Evolutionary conservation across 2,888 invertebrate genomes (phyloP).

Genomic region (Hedychridium roseum): DNA sequence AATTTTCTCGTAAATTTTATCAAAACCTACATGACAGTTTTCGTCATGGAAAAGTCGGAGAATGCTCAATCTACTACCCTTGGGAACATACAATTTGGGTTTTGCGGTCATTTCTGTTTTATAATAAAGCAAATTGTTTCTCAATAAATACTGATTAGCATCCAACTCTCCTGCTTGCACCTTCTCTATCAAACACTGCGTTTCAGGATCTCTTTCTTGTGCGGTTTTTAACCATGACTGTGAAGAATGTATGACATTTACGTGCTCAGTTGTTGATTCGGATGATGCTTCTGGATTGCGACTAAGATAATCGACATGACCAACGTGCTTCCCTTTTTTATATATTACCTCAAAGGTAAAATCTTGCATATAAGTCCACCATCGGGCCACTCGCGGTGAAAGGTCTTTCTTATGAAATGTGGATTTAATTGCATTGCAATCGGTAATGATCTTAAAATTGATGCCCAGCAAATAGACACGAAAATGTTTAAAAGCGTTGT

Average conservation of each 20-base stretch:
- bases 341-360: constrained; percentile 36
- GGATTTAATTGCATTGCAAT: constrained; percentile 20
- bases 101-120: constrained; percentile 5
- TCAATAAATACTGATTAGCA: constrained; percentile 14
- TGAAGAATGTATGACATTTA: too few relatives aligned
- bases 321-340: constrained; percentile 25
- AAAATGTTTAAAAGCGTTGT: constrained; percentile 12
- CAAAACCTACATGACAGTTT: constrained; percentile 8
- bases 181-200: not conserved
- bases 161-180: constrained; percentile 1
- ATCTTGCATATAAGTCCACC: constrained; percentile 25
- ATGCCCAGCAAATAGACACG: constrained; percentile 24
- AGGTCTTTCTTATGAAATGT: constrained; percentile 10
- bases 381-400: constrained; percentile 15
- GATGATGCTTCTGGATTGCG: too few relatives aligned
- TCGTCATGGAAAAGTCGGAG: constrained; percentile 4
- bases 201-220: constrained; percentile 12
- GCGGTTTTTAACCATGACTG: constrained; percentile 25
- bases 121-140: constrained; percentile 17
- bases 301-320: constrained; percentile 32
- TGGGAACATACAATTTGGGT: constrained; percentile 7
- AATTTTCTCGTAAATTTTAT: constrained; percentile 6
- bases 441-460: constrained; percentile 22
- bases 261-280: too few relatives aligned
- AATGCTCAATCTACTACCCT: constrained; percentile 1